Percentiles rank a stretch among this genome's conserved stretches.
Evolutionary conservation across 64 coral and sea anemone genomes (phyloP).

Genomic region (Montipora efflorescens): DNA sequence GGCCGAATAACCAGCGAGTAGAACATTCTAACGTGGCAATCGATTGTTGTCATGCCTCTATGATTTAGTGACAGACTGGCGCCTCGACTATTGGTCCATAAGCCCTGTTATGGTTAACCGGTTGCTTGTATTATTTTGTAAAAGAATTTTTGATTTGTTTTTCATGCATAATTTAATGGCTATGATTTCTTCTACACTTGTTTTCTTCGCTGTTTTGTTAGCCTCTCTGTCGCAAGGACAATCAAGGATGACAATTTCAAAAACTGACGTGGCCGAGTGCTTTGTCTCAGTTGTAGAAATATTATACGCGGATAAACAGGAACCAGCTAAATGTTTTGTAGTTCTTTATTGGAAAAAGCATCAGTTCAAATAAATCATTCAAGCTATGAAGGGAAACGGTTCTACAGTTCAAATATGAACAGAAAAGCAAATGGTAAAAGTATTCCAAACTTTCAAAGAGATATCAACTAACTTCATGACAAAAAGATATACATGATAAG

Average conservation of each 20-base stretch:
- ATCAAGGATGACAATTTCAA: neutral
- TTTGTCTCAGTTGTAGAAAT: no score
- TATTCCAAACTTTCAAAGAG: no score
- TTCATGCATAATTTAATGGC: constrained; percentile 33
- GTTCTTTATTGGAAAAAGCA: neutral
- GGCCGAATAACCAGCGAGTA: neutral
- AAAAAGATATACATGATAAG: no score
- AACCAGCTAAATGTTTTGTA: neutral
- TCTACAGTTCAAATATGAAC: neutral
- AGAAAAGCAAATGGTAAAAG: no score
- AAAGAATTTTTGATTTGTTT: constrained; percentile 21
- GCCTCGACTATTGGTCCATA: constrained; percentile 15
- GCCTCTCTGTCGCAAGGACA: neutral
- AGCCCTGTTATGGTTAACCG: neutral
- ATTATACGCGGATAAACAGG: neutral
- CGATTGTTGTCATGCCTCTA: neutral
- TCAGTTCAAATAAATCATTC: constrained; percentile 24
- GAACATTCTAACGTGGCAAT: constrained; percentile 30
- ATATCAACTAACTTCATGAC: no score
- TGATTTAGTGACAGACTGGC: constrained; percentile 26
- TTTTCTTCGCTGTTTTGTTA: neutral
- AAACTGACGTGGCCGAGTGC: neutral
- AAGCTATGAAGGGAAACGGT: neutral
- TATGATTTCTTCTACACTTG: neutral
- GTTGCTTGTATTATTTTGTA: neutral